Base-by-base conservation (phyloP, 2,113 vertebrate species). In the Arothron firmamentum region DNA sequence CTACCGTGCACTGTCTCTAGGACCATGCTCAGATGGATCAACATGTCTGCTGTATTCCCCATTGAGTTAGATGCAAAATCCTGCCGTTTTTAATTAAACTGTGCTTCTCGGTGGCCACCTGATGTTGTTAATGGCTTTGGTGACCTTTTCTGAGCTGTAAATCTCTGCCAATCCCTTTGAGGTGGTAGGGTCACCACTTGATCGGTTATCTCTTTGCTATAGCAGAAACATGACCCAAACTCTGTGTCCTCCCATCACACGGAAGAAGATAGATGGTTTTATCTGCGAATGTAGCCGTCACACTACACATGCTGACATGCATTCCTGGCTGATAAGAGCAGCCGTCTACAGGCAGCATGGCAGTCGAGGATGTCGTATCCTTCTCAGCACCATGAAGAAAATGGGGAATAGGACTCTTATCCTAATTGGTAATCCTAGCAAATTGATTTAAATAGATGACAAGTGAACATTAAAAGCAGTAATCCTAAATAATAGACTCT, bases 281-380 rank as follows among this genome's bases (percentile, higher is more conserved):
- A 89, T 88, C 84, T 78, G 72, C 62, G 49, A 75, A 83, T 78
- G 84, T 80, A 63, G 69, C 72, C 31, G 72, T 70, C 76, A 74
- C 67, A 45, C 77, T 67, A 70, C 81, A 84, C 60, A 55, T 65
- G 58, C 80, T 74, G 79, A 83, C 82, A 86, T 84, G 70, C 82
- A 87, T 79, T 86, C 71, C 55, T 53, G 3, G 70, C 80, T 84
- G 85, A 89, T 87, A 85, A 87, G 73, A 66, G 73, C 34, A 75
- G 57, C 64, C 61, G 70, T 84, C 84, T 79, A 62, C 67, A 57
- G 72, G 56, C 38, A 71, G 62, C 76, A 60, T 42, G 55, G 79
- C 71, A 62, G 77, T 80, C 19, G 50, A 18, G 50, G 56, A 60
- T 62, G 63, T n/a, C 45, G 28, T 2, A n/a, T n/a, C 18, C 16